A percentile compares a stretch with the other conserved stretches of the same genome.
Conservation (phyloP, 2,113 vertebrate species). For the Panurus biarmicus region DNA sequence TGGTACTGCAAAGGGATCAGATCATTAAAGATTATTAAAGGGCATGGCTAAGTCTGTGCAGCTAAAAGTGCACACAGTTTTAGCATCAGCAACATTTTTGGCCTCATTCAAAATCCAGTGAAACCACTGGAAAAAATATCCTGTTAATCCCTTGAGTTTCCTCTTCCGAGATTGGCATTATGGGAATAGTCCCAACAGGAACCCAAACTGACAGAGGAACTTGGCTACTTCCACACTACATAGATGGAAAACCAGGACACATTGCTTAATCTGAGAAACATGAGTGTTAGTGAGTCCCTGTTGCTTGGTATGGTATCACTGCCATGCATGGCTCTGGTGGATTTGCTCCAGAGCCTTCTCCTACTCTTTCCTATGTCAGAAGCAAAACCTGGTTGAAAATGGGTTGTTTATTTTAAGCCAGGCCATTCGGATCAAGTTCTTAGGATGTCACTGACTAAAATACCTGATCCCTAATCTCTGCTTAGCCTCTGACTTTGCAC, state of each 20-base stretch:
- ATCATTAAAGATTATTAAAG: neutral
- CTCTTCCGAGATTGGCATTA: neutral
- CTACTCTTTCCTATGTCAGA: neutral
- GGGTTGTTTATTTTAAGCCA: slow-evolving; percentile 50
- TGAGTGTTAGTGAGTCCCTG: neutral
- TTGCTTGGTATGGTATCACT: neutral
- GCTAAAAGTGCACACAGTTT: neutral
- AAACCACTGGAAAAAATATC: neutral
- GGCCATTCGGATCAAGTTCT: neutral
- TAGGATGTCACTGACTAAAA: slow-evolving; percentile 3
- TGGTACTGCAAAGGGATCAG: neutral
- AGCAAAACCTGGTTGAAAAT: neutral
- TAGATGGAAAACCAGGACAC: neutral
- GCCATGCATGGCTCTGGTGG: neutral
- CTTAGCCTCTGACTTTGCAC: slow-evolving; percentile 29
- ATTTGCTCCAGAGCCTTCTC: neutral
- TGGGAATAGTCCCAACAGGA: neutral
- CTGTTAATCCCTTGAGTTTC: neutral
- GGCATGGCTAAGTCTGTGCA: neutral
- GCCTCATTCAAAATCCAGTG: neutral
- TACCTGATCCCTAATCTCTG: slow-evolving; percentile 46
- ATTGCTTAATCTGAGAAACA: neutral
- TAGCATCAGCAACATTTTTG: neutral
- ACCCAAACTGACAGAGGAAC: neutral
- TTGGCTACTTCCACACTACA: neutral